phyloP scores from a whole-genome alignment of 2,888 invertebrate genomes.

The Thereva unica region DNA sequence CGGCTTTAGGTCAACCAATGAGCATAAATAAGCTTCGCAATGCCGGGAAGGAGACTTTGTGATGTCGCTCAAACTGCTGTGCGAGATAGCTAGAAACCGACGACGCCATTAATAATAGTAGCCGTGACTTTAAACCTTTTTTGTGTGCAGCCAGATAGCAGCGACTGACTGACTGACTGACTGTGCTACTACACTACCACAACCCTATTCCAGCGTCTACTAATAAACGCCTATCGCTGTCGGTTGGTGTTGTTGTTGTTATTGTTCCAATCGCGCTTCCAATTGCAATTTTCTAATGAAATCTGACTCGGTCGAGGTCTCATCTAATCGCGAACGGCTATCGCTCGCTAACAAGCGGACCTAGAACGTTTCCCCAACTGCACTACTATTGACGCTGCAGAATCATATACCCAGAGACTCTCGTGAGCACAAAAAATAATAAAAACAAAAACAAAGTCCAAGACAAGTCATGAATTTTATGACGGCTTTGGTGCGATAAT shows the following conservation, averaged over 20 bases:
- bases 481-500: too few relatives aligned
- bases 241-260: not conserved
- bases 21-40: slow-evolving; percentile 18
- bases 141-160: slow-evolving; percentile 14
- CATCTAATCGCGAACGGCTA: not conserved
- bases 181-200: slow-evolving; percentile 3
- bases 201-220: not conserved
- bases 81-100: slow-evolving; percentile 7
- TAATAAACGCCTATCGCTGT: too few relatives aligned
- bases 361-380: too few relatives aligned
- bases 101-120: slow-evolving; percentile 26
- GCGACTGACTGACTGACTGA: too few relatives aligned
- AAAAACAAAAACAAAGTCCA: too few relatives aligned
- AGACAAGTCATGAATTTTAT: too few relatives aligned
- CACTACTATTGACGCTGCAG: too few relatives aligned
- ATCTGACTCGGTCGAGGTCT: slow-evolving; percentile 10
- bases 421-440: too few relatives aligned
- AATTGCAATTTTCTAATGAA: slow-evolving; percentile 23
- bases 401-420: too few relatives aligned
- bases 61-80: not conserved
- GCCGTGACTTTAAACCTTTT: slow-evolving; percentile 35
- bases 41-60: not conserved
- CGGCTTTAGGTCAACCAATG: slow-evolving; percentile 11
- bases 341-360: too few relatives aligned
- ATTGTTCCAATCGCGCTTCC: slow-evolving; percentile 2